These are phyloP conservation scores for Elgaria multicarinata DNA, from an alignment of 2,113 vertebrate genomes.

Conservation along the genomic window DNA sequence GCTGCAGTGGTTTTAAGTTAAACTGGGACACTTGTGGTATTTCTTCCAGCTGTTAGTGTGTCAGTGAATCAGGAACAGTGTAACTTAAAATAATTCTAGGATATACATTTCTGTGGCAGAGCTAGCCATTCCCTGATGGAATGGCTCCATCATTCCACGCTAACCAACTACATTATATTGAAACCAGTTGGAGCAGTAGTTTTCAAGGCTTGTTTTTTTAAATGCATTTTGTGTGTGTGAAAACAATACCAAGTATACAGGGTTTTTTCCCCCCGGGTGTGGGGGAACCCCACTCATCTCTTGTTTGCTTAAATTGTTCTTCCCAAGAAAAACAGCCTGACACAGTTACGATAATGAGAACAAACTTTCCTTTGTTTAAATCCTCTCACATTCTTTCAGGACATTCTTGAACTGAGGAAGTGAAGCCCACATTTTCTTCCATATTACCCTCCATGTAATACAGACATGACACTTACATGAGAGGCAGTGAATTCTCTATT, in stretches of 20 bases:
- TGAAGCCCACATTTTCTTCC: conserved; percentile 10
- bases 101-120: conserved; percentile 29
- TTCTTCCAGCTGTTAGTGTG: conserved; percentile 16
- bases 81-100: conserved; percentile 38
- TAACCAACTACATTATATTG: conserved; percentile 3
- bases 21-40: neutral
- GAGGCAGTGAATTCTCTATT: conserved; percentile 7
- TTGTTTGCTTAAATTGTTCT: conserved; percentile 35
- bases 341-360: conserved; percentile 35
- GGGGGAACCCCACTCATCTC: neutral
- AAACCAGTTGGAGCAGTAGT: conserved; percentile 25
- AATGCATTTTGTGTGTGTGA: neutral
- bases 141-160: neutral
- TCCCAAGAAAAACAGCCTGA: conserved; percentile 11
- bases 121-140: neutral
- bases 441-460: conserved; percentile 15
- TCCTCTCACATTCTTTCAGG: conserved; percentile 1
- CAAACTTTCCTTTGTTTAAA: conserved; percentile 21
- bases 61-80: conserved; percentile 17
- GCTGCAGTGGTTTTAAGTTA: conserved; percentile 7
- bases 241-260: conserved; percentile 28
- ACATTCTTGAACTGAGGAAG: conserved; percentile 12
- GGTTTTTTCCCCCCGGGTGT: neutral
- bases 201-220: neutral
- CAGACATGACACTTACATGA: neutral